Evolutionary conservation across 2,888 invertebrate species (phyloP), one percentile per base, ranked within the genome.

Genomic region (Drosophila emarginata): DNA sequence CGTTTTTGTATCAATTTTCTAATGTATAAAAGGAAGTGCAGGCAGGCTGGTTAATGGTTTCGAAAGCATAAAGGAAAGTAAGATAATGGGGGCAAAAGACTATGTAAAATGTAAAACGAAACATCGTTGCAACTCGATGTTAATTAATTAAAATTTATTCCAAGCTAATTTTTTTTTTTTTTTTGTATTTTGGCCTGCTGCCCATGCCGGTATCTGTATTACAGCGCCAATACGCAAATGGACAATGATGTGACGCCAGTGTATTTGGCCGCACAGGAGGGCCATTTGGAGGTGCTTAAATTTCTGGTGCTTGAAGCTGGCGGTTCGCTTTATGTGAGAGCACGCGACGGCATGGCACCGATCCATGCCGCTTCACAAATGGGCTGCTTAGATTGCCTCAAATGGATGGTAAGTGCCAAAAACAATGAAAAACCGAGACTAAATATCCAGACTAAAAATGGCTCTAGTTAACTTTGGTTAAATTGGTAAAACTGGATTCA

Each of bases 221-320:
- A 57, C 93, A 96, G 96, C 93, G 96, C 97, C 79, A 97, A 97
- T 93, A 95, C 96, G 82, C 97, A 97, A 92, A 97, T 97, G 96
- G 96, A 97, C 93, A 97, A 97, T 92, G 97, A 97, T 92, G 97
- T 97, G 81, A 97, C 97, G 37, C 96, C 97, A 53, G 96, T 96
- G 37, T 97, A 97, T 92, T 93, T 97, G 88, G 97, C 97, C 11
- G 96, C 97, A 0, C 97, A 97, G 92, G 96, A 96, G 89, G 97
- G 97, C 1, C 96, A 97, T 91, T 93, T 97, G 84, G 96, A 97
- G 54, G 96, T 97, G 53, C 94, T 97, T 63, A 95, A 96, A 91
- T 96, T 96, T 92, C 93, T 97, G 87, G 96, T 97, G 68, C 93
- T 95, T 84, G 96, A 96, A 91, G 96, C 96, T 4, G 96, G 96